Percentiles rank a stretch among this genome's conserved stretches.
These are phyloP conservation scores for Sussaba pulchella DNA, from an alignment of 2,888 invertebrate species.

Conservation along the genomic window DNA sequence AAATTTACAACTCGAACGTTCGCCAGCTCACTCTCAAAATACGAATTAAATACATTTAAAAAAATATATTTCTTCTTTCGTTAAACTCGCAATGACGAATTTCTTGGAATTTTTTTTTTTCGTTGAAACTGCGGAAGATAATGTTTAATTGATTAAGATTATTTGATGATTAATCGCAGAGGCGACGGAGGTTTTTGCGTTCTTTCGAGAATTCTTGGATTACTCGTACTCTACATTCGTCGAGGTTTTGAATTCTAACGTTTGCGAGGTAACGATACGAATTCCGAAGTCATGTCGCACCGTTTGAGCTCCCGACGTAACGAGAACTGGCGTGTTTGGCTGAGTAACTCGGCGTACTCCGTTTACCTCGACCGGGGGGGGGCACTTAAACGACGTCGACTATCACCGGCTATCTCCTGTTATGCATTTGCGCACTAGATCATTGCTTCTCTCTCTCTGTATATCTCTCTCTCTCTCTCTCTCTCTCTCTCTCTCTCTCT, in stretches of 20 bases:
- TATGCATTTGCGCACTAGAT: conserved; percentile 69
- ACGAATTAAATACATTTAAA: no score
- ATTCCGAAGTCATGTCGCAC: conserved; percentile 57
- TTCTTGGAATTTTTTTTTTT: neutral
- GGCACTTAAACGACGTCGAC: conserved; percentile 40
- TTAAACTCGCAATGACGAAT: no score
- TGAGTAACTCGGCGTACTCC: conserved; percentile 1
- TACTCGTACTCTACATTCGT: neutral
- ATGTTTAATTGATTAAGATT: neutral
- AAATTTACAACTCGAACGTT: neutral
- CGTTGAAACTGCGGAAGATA: conserved; percentile 5
- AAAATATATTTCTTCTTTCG: no score
- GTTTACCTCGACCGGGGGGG: no score
- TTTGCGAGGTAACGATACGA: conserved; percentile 35
- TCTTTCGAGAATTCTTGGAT: neutral
- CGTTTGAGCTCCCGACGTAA: conserved; percentile 44
- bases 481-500: conserved; percentile 12
- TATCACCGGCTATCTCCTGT: conserved; percentile 70
- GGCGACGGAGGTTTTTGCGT: neutral
- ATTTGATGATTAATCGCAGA: neutral
- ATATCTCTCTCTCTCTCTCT: conserved; percentile 51
- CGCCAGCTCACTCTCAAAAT: no score
- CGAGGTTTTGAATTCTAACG: conserved; percentile 16
- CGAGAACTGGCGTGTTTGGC: conserved; percentile 1
- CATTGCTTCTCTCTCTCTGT: conserved; percentile 64